Percentiles rank a stretch among this genome's conserved stretches.
Conservation (phyloP, 2,888 invertebrate genomes). For the Ommatoiulus sabulosus region DNA sequence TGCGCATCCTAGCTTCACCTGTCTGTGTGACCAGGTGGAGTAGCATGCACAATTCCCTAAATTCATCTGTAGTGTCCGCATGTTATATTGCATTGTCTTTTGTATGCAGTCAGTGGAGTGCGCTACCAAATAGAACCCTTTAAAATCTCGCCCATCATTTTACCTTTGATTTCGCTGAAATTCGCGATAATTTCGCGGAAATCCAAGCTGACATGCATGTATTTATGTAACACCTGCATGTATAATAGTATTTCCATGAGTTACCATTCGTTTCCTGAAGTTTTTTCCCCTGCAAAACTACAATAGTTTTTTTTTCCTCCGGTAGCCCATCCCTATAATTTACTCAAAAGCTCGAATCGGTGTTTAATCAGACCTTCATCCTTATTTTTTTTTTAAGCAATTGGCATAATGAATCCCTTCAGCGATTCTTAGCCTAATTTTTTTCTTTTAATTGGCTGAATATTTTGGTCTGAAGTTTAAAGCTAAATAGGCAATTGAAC, state of each 20-base stretch:
- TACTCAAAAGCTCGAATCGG: background rate
- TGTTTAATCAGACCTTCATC: conserved; percentile 45
- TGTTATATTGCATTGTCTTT: too few species aligned
- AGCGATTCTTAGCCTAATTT: conserved; percentile 32
- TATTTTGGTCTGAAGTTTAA: background rate
- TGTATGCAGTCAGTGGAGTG: too few species aligned
- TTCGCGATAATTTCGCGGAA: background rate
- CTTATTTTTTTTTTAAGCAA: background rate
- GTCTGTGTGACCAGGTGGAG: too few species aligned
- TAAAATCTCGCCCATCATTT: too few species aligned
- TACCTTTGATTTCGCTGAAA: too few species aligned
- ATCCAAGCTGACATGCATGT: background rate
- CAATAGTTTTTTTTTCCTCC: background rate
- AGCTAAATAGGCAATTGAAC: background rate
- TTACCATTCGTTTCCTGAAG: background rate
- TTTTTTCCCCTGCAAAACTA: background rate
- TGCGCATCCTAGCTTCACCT: too few species aligned
- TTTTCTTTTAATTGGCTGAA: conserved; percentile 1
- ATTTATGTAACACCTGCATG: background rate
- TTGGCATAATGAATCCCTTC: conserved; percentile 2
- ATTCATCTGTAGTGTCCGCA: too few species aligned
- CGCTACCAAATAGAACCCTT: too few species aligned
- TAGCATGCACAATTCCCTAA: too few species aligned
- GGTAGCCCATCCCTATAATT: conserved; percentile 1
- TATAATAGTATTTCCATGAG: background rate